Conservation (phyloP, 2,888 invertebrate genomes). For the Girardia tigrina region DNA sequence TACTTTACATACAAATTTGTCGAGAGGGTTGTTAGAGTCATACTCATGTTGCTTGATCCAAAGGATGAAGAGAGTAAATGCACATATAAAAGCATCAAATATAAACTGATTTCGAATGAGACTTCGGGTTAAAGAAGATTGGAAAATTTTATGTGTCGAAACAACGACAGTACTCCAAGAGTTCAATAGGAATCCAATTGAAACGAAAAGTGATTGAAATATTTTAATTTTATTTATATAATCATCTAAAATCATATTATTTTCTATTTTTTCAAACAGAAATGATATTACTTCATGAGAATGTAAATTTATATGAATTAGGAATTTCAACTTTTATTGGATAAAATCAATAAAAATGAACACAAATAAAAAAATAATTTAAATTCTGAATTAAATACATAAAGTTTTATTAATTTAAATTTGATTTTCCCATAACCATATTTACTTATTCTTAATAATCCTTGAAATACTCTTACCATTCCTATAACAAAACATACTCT, state of each 20-base stretch:
- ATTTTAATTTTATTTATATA: neutral
- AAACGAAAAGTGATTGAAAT: neutral
- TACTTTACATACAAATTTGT: neutral
- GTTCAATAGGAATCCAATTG: neutral
- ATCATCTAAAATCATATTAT: neutral
- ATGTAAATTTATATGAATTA: too few relatives aligned
- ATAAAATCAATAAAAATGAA: too few relatives aligned
- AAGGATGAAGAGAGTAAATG: neutral
- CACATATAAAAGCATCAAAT: neutral
- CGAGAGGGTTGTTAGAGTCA: neutral
- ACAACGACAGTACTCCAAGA: neutral
- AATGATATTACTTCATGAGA: too few relatives aligned
- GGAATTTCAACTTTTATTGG: too few relatives aligned
- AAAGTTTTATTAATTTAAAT: too few relatives aligned
- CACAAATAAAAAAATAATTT: too few relatives aligned
- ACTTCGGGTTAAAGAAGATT: neutral
- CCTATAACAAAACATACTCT: too few relatives aligned
- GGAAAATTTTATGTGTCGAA: neutral
- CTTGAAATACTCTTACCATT: too few relatives aligned
- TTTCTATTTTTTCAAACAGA: neutral
- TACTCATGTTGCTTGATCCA: neutral
- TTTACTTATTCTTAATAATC: too few relatives aligned
- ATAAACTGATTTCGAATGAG: constrained; percentile 1
- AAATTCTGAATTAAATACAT: too few relatives aligned
- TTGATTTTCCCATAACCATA: too few relatives aligned